Conservation (phyloP, 2,113 vertebrate species). For the Corydoras sp. region DNA sequence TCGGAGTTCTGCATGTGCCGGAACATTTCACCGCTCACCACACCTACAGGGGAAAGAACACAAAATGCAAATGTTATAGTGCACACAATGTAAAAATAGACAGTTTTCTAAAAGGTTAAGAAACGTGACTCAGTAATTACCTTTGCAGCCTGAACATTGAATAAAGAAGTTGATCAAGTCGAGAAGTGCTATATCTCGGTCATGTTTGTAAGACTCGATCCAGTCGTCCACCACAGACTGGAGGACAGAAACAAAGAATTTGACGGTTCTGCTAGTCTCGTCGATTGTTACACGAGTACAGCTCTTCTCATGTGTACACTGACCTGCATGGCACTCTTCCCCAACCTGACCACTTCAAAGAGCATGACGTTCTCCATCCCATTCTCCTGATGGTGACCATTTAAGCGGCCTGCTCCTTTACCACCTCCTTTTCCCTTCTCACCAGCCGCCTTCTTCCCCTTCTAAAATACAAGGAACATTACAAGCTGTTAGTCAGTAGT, state of each 20-base stretch:
- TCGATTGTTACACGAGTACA: not conserved
- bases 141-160: conserved; percentile 99
- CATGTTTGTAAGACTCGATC: conserved; percentile 98
- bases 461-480: conserved; percentile 45
- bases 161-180: conserved; percentile 99
- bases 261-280: not conserved
- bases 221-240: conserved; percentile 99
- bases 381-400: conserved; percentile 98
- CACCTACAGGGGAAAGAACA: conserved; percentile 64
- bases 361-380: conserved; percentile 99
- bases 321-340: conserved; percentile 99
- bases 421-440: conserved; percentile 85
- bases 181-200: conserved; percentile 93
- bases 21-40: conserved; percentile 97
- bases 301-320: conserved; percentile 4
- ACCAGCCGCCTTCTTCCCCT: conserved; percentile 84
- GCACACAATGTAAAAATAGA: not conserved
- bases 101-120: too few species aligned
- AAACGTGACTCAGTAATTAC: conserved; percentile 57
- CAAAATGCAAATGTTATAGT: not conserved
- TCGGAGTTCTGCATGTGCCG: conserved; percentile 99
- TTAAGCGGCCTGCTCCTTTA: conserved; percentile 80
- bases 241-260: not conserved
- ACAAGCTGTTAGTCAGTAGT: not conserved
- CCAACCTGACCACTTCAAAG: conserved; percentile 97